Percentiles rank a stretch among this genome's conserved stretches.
Conservation (phyloP, 2,113 vertebrate genomes). For the Gorsachius goisagi region DNA sequence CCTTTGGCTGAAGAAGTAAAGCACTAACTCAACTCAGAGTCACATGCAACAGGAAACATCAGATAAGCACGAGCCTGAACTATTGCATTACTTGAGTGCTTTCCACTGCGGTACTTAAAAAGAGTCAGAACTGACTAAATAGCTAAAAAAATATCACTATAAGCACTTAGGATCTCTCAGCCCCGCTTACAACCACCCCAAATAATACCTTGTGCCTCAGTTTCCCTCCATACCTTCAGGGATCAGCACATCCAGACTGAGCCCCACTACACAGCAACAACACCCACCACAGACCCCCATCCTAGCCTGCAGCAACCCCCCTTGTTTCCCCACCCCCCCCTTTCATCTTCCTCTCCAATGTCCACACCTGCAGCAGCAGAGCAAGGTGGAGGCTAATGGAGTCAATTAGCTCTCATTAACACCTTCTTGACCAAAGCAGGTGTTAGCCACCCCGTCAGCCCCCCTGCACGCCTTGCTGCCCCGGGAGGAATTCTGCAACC, state of each 20-base stretch:
- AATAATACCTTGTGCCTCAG: not conserved
- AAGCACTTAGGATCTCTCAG: not conserved
- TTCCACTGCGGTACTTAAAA: not conserved
- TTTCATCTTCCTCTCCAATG: not conserved
- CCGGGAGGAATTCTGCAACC: not conserved
- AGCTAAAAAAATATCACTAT: not conserved
- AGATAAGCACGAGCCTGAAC: not conserved
- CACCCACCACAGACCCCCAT: not conserved
- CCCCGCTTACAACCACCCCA: not conserved
- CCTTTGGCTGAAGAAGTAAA: not conserved
- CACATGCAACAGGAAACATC: not conserved
- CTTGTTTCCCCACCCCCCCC: not conserved
- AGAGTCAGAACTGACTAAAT: not conserved
- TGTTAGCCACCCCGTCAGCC: not conserved
- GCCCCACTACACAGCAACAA: not conserved
- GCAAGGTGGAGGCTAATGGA: rapidly evolving
- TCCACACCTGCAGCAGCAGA: not conserved
- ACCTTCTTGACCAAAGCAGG: not conserved
- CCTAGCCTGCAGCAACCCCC: rapidly evolving
- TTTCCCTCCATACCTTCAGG: not conserved
- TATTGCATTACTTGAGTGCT: rapidly evolving
- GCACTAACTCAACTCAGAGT: not conserved
- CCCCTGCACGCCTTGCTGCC: not conserved
- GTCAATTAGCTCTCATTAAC: not conserved
- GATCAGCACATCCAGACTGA: not conserved